Evolutionary conservation across 2,888 invertebrate species (phyloP).

Genomic region (Tridacna gigas): DNA sequence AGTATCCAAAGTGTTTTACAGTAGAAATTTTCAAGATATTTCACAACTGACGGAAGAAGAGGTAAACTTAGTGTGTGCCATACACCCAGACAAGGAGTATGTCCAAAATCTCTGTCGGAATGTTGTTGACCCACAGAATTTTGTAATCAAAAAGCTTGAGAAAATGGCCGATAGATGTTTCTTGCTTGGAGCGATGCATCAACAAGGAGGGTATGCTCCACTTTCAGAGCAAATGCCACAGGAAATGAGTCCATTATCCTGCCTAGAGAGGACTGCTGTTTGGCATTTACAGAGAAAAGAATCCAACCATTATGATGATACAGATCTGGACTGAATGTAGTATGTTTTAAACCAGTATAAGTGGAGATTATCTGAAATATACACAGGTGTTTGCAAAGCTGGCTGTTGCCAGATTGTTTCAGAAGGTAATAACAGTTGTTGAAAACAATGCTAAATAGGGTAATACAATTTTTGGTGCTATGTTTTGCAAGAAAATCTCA

Average conservation of each 20-base stretch:
- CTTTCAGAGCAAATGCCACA: not conserved
- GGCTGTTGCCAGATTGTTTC: too few species aligned
- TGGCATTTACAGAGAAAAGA: not conserved
- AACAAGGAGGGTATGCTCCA: not conserved
- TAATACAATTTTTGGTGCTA: too few species aligned
- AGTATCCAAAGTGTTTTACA: slow-evolving; percentile 1
- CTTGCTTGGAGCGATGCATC: not conserved
- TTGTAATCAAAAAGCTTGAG: not conserved
- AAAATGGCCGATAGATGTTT: not conserved
- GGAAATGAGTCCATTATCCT: not conserved
- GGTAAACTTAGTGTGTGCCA: not conserved
- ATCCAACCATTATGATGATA: not conserved
- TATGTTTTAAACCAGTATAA: too few species aligned
- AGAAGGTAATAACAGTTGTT: too few species aligned
- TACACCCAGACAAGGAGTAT: slow-evolving; percentile 21
- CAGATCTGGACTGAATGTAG: too few species aligned
- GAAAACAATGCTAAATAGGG: too few species aligned
- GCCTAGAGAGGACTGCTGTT: slow-evolving; percentile 7
- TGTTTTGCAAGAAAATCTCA: too few species aligned
- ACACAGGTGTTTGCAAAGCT: too few species aligned
- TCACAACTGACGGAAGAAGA: slow-evolving; percentile 26
- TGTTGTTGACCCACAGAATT: not conserved
- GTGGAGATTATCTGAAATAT: too few species aligned
- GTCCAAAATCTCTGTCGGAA: slow-evolving; percentile 16
- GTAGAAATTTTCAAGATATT: slow-evolving; percentile 17